Conservation (phyloP, 2,888 invertebrate genomes). For the Omphaloscelis lunosa region DNA sequence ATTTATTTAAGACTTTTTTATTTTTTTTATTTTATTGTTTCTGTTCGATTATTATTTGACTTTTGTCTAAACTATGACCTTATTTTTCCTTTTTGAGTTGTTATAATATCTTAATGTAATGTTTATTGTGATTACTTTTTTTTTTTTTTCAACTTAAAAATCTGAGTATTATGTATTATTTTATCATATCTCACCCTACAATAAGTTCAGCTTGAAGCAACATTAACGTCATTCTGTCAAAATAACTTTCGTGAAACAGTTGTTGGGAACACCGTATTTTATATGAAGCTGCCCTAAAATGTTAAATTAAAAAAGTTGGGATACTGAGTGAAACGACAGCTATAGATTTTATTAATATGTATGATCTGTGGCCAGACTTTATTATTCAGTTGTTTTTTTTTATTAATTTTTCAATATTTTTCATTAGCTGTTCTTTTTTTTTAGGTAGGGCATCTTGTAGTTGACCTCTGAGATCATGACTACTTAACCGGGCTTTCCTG, state of each 20-base stretch:
- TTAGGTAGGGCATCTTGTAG: too few species aligned
- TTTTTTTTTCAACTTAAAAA: too few species aligned
- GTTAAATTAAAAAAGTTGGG: constrained; percentile 66
- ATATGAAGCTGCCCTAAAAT: constrained; percentile 35
- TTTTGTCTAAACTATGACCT: too few species aligned
- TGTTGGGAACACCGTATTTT: constrained; percentile 9
- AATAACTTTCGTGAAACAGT: constrained; percentile 22
- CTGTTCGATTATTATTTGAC: too few species aligned
- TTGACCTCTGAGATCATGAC: too few species aligned
- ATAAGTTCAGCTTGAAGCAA: neutral
- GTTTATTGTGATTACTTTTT: too few species aligned
- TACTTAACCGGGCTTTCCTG: too few species aligned
- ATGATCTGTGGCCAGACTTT: neutral
- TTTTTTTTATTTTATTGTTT: too few species aligned
- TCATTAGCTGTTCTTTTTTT: neutral
- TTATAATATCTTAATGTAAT: too few species aligned
- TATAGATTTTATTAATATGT: constrained; percentile 3
- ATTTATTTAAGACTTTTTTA: too few species aligned
- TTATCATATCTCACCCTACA: neutral
- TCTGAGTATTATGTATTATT: too few species aligned
- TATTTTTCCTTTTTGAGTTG: too few species aligned
- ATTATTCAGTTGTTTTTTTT: constrained; percentile 10
- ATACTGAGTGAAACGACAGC: constrained; percentile 3
- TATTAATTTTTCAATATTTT: neutral
- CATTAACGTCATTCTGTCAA: neutral